Base-by-base conservation (phyloP, 2,888 invertebrate genomes). In the Fragum fragum region DNA sequence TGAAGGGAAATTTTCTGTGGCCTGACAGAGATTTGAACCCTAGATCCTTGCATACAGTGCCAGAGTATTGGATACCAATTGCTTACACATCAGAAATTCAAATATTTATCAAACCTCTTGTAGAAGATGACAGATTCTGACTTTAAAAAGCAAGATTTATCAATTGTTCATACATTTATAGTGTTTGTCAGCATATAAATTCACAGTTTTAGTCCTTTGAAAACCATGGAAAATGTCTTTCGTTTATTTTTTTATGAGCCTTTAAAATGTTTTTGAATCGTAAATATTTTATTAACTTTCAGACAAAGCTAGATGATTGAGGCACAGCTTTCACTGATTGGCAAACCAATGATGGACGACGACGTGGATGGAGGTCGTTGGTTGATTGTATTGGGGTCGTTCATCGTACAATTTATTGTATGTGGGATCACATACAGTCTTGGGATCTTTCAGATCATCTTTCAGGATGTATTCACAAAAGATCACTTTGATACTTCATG, bases 371-470 rank as follows among this genome's bases (percentile, higher is more conserved):
- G 71, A 32, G 84, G 91, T 83, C 86, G 88, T 28, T 93, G 92
- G 91, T 73, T 89, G 73, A 89, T 92, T 47, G 92, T 92, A 29
- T 63, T 91, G 11, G 91, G 91, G 16, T 90, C 92, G n/a, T 93
- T 93, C 83, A 90, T 92, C 74, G 90, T 90, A 39, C 92, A 92
- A 89, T 92, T 92, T 76, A 91, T 93, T 59, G 81, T 92, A n/a
- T 93, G 93, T 79, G 93, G 93, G 5, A 91, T 92, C 52, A 91
- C 92, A 7, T 93, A 93, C 88, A 91, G 91, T 76, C 83, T 92
- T 7, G 92, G 92, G 0, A 89, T 92, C n/a, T 90, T 92, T 84
- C 92, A 92, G 52, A 88, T 91, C 21, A 86, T 92, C 42, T 92
- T 92, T 74, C 88, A 89, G 72, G 90, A 91, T 77, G 88, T 90